Evolutionary conservation across 2,888 invertebrate genomes (phyloP), one percentile per base, ranked within the genome.

Genomic region (Poecilus cupreus): DNA sequence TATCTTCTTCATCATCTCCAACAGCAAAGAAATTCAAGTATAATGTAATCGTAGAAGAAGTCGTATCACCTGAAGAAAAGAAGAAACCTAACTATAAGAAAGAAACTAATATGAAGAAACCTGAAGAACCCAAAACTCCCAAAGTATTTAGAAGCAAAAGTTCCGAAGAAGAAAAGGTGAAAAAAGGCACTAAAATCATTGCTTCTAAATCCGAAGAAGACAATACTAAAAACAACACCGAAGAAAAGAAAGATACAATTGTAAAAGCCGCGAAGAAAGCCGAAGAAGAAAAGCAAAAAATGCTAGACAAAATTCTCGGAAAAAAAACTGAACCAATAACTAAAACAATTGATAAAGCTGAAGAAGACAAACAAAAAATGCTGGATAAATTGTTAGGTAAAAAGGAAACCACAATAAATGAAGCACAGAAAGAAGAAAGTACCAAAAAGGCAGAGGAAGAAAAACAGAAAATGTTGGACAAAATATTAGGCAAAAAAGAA

Each of bases 31-130:
- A 87, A 82, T 87, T 88, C 39, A 88, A 87, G 81, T 87, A 88
- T 64, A 88, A 88, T 83, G 88, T 89, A n/a, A 87, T 85, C n/a
- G 88, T 89, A 10, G 87, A 88, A 81, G 85, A 85, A 82, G 85
- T 86, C 20, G 83, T 68, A 83, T 84, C 16, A 4, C 75, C 51
- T 3, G 37, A 70, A 11, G 82, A 81, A 8, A 43, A 81, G 26
- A 68, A 79, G 39, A 68, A 64, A 54, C 11, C 22, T 20, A 54
- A 5, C 2, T 51, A 20, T 0, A 46, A 46, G 46, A 46, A 46
- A n/a, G 37, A 60, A 6, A 16, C 20, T 10, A 18, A 57, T 8
- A 10, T 22, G 20, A 22, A 54, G 3, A 20, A 51, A 6, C 10
- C 1, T 4, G 20, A 54, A 54, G 20, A 54, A 54, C n/a, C n/a